Base-by-base conservation (phyloP, 2,113 vertebrate species). In the Sylvilagus bachmani region DNA sequence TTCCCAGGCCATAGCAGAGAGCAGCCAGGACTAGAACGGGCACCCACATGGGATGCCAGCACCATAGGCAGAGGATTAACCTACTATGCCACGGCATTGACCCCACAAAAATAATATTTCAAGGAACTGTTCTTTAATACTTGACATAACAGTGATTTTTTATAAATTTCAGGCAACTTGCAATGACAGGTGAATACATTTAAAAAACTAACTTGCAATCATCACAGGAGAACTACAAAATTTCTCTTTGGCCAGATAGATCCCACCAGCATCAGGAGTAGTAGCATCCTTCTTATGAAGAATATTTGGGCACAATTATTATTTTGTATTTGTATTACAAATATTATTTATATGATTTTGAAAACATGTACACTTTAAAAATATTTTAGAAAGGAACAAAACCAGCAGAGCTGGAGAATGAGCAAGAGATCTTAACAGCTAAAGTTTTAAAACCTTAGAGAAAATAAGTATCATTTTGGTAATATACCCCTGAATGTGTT, bases 291-390 rank as follows among this genome's bases (percentile, higher is more conserved):
- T 58, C 29, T 75, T 89, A 31, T 62, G 44, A 78, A 84, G 4
- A 87, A 58, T 12, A 38, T 6, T 49, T 53, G 55, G 17, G 0
- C 10, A 51, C 17, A 92, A 16, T 10, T 92, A 38, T 73, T 77
- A 31, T 31, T 7, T 66, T 64, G 7, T 51, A 51, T 61, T 89
- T 69, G 92, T 83, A 73, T 55, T 36, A 33, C 83, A 71, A 90
- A 66, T 83, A 64, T 58, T 78, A 38, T 66, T 88, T 53, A 36
- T 89, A 91, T 67, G 24, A 91, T 19, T 80, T 95, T 71, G 80
- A 79, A 96, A 94, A 31, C 7, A 58, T 89, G 1, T 8, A 71
- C 12, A 89, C 11, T 67, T 64, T 49, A 4, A 75, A 89, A 89
- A 61, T 33, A 53, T 58, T 11, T 93, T 85, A 75, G 16, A 79